Conservation (phyloP, 2,888 invertebrate species). For the Cosmopolites sordidus region DNA sequence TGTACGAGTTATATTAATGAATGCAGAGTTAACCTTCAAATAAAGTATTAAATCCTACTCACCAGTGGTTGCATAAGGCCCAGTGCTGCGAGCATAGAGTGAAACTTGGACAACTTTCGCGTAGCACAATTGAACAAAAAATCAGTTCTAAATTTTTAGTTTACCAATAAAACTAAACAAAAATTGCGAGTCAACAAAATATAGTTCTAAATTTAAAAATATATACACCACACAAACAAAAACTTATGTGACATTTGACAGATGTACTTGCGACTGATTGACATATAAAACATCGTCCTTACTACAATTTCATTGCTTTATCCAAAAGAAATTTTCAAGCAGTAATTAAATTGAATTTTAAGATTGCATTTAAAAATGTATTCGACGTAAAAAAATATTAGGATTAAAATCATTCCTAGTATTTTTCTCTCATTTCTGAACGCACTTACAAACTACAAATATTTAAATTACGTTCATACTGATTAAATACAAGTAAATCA, state of each 20-base stretch:
- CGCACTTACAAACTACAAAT: too few species aligned
- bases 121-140: background rate
- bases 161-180: background rate
- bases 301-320: too few species aligned
- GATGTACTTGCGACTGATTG: background rate
- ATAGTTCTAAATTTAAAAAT: background rate
- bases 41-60: slow-evolving; percentile 29
- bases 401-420: too few species aligned
- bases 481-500: too few species aligned
- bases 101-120: background rate
- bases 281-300: too few species aligned
- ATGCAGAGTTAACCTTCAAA: slow-evolving; percentile 33
- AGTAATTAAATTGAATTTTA: too few species aligned
- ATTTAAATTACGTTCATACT: too few species aligned
- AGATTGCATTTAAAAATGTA: too few species aligned
- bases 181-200: background rate
- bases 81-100: background rate
- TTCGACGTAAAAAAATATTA: too few species aligned
- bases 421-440: too few species aligned
- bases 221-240: slow-evolving; percentile 1
- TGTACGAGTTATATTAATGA: slow-evolving; percentile 2
- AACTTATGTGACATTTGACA: slow-evolving; percentile 1
- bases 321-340: too few species aligned
- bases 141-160: background rate
- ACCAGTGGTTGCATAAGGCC: slow-evolving; percentile 35